These are phyloP conservation scores for Vannuccia rotundouncinata DNA, from an alignment of 2,888 invertebrate genomes.

Conservation along the genomic window DNA sequence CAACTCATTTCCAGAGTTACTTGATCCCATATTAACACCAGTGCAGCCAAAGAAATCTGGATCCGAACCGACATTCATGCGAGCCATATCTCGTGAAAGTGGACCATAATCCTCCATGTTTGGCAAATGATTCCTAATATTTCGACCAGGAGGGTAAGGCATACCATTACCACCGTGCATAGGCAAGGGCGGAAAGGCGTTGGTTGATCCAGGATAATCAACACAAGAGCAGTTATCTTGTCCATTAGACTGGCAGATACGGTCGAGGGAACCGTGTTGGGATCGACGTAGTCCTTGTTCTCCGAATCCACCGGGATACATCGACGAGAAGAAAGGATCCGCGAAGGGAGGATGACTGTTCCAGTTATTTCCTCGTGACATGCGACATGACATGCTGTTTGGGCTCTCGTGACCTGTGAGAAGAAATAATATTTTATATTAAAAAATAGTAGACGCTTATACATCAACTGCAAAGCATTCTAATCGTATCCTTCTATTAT, in stretches of 20 bases:
- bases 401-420: neutral
- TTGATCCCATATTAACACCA: neutral
- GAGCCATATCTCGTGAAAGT: conserved; percentile 5
- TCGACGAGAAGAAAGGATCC: conserved; percentile 1
- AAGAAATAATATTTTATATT: neutral
- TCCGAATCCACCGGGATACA: neutral
- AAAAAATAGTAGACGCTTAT: neutral
- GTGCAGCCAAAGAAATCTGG: conserved; percentile 11
- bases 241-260: neutral
- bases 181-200: neutral
- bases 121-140: neutral
- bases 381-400: neutral
- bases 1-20: neutral
- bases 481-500: no score
- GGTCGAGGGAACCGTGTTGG: conserved; percentile 5
- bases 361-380: neutral
- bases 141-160: neutral
- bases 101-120: neutral
- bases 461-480: neutral
- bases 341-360: conserved; percentile 17
- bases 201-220: neutral
- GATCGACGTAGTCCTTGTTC: neutral
- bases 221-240: neutral
- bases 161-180: neutral
- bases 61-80: neutral